Conservation (phyloP, 37 sponge, comb jelly and placozoan species). For the Chondrilla cf. caribensis region DNA sequence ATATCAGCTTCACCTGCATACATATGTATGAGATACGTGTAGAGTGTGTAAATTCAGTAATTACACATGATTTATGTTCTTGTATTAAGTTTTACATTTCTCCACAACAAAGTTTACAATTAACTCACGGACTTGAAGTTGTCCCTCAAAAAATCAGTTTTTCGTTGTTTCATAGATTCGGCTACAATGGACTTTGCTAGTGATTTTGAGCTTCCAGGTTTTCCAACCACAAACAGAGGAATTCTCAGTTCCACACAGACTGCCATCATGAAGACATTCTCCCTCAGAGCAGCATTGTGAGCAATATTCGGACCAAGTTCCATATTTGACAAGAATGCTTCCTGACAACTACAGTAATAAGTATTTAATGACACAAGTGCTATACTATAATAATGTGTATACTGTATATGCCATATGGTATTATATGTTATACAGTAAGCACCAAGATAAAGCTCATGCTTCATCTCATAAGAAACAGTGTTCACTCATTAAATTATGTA, state of each 20-base stretch:
- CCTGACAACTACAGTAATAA: conserved; percentile 77
- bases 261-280: conserved; percentile 99
- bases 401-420: too few species aligned
- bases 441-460: too few species aligned
- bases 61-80: too few species aligned
- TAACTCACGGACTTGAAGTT: conserved; percentile 44
- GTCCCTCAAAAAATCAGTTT: conserved; percentile 40
- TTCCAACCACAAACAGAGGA: conserved; percentile 97
- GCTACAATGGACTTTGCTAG: conserved; percentile 87
- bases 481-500: too few species aligned
- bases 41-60: too few species aligned
- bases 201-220: conserved; percentile 98
- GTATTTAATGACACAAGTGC: too few species aligned
- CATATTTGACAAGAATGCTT: conserved; percentile 74
- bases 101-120: too few species aligned
- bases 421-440: too few species aligned
- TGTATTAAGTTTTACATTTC: too few species aligned
- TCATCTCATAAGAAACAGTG: too few species aligned
- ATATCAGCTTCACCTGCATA: conserved; percentile 72
- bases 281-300: conserved; percentile 91
- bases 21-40: too few species aligned
- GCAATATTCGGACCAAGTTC: conserved; percentile 78
- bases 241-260: conserved; percentile 94
- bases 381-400: too few species aligned
- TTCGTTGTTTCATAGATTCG: conserved; percentile 76